Evolutionary conservation across 2,797 vertebrate genomes (phyloP).

Genomic region (Sebastes minor): DNA sequence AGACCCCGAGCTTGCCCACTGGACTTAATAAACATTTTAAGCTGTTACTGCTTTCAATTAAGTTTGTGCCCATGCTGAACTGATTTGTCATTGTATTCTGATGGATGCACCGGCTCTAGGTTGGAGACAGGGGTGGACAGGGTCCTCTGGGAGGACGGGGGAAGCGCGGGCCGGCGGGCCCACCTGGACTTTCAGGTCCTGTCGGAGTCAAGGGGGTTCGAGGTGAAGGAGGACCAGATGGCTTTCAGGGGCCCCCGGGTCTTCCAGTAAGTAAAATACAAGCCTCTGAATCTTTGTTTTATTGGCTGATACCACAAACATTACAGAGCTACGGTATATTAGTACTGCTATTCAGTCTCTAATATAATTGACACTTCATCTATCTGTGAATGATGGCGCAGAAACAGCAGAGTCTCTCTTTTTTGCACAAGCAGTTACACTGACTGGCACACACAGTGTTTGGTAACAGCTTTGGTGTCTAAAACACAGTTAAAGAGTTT

Average conservation of each 20-base stretch:
- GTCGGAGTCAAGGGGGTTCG: constrained; percentile 77
- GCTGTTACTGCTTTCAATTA: not conserved
- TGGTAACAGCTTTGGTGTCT: constrained; percentile 64
- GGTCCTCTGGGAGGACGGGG: constrained; percentile 80
- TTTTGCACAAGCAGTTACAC: constrained; percentile 32
- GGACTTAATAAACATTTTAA: not conserved
- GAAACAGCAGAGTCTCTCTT: constrained; percentile 30
- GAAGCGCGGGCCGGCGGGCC: constrained; percentile 78
- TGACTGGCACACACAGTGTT: constrained; percentile 51
- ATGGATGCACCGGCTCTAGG: constrained; percentile 52
- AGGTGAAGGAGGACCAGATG: constrained; percentile 79
- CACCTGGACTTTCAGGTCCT: constrained; percentile 74
- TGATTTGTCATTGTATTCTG: not conserved
- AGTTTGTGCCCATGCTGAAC: not conserved
- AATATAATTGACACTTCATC: constrained; percentile 9
- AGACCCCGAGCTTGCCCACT: not conserved
- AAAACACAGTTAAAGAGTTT: constrained; percentile 66
- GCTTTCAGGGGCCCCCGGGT: constrained; percentile 80
- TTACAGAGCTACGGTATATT: not conserved
- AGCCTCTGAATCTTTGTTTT: not conserved
- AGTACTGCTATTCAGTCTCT: constrained; percentile 10
- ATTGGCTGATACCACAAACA: constrained; percentile 6
- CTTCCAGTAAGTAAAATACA: constrained; percentile 76
- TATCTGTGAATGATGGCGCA: constrained; percentile 21
- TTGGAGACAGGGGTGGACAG: constrained; percentile 73